A percentile compares a stretch with the other conserved stretches of the same genome.
phyloP scores from a whole-genome alignment of 2,797 vertebrate species.

The Neostethus bicornis region DNA sequence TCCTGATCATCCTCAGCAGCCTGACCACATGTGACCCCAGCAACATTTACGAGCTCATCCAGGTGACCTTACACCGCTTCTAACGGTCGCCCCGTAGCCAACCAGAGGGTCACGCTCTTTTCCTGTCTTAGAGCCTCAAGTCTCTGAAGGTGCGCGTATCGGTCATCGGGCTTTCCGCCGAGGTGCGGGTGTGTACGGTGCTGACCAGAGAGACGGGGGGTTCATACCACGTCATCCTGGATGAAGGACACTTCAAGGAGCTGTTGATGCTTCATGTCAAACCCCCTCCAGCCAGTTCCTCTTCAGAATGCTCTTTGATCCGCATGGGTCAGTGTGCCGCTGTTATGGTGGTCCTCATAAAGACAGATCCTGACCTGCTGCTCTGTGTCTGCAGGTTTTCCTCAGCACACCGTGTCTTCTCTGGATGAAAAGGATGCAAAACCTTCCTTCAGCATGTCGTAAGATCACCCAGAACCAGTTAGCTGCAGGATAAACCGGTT shows the following conservation, averaged over 20 bases:
- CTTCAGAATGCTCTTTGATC: slow-evolving; percentile 95
- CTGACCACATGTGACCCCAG: slow-evolving; percentile 96
- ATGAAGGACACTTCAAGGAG: slow-evolving; percentile 94
- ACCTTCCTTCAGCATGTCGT: slow-evolving; percentile 97
- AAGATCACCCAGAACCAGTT: slow-evolving; percentile 72
- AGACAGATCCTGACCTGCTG: too few species aligned
- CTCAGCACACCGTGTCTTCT: slow-evolving; percentile 88
- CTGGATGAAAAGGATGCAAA: slow-evolving; percentile 89
- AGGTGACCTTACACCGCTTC: slow-evolving; percentile 77
- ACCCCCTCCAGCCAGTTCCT: slow-evolving; percentile 89
- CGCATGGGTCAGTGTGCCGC: slow-evolving; percentile 97
- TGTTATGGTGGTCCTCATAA: too few species aligned
- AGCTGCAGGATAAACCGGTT: too few species aligned
- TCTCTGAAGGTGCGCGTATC: slow-evolving; percentile 92
- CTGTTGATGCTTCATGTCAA: slow-evolving; percentile 90
- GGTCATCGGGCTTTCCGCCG: slow-evolving; percentile 92
- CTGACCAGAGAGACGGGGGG: slow-evolving; percentile 94
- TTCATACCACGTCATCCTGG: slow-evolving; percentile 92
- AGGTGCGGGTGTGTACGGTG: slow-evolving; percentile 94
- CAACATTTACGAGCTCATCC: slow-evolving; percentile 94
- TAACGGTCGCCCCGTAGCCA: too few species aligned
- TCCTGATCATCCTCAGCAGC: slow-evolving; percentile 94
- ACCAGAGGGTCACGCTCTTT: too few species aligned
- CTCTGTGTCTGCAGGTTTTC: slow-evolving; percentile 84
- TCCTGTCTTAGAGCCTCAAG: slow-evolving; percentile 83